These are phyloP conservation scores for Macrostomum lignano DNA, from an alignment of 1,140 invertebrate species.

Conservation along the genomic window DNA sequence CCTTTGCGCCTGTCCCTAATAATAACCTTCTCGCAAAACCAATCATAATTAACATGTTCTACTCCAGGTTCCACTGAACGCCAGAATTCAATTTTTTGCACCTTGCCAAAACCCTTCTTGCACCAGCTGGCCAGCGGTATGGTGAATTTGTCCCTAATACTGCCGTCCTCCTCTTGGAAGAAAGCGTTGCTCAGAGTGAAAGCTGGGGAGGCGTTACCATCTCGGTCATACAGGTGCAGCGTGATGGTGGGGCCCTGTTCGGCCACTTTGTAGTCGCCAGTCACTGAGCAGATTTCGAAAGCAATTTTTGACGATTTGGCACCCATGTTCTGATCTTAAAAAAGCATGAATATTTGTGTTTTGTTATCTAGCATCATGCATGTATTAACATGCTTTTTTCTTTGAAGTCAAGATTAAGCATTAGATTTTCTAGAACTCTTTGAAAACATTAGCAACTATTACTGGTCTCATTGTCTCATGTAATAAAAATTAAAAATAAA, in stretches of 20 bases:
- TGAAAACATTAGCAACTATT: too few species aligned
- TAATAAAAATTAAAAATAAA: too few species aligned
- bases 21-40: slow-evolving; percentile 26
- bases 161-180: neutral
- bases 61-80: slow-evolving; percentile 20
- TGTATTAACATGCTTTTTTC: too few species aligned
- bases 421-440: too few species aligned
- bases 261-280: slow-evolving; percentile 2
- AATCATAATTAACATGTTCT: too few species aligned
- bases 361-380: too few species aligned
- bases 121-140: neutral
- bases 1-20: slow-evolving; percentile 11
- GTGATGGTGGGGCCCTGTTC: neutral
- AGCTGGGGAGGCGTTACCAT: neutral
- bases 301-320: slow-evolving; percentile 3
- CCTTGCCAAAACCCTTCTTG: slow-evolving; percentile 7
- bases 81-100: slow-evolving; percentile 22
- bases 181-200: neutral
- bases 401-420: too few species aligned
- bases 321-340: slow-evolving; percentile 3
- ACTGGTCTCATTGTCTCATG: too few species aligned
- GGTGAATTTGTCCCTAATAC: neutral
- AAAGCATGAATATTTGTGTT: too few species aligned
- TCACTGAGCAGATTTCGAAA: slow-evolving; percentile 4
- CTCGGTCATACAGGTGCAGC: slow-evolving; percentile 1